Evolutionary conservation across 2,888 invertebrate genomes (phyloP), one percentile per base, ranked within the genome.

Genomic region (Ellobium chinense): DNA sequence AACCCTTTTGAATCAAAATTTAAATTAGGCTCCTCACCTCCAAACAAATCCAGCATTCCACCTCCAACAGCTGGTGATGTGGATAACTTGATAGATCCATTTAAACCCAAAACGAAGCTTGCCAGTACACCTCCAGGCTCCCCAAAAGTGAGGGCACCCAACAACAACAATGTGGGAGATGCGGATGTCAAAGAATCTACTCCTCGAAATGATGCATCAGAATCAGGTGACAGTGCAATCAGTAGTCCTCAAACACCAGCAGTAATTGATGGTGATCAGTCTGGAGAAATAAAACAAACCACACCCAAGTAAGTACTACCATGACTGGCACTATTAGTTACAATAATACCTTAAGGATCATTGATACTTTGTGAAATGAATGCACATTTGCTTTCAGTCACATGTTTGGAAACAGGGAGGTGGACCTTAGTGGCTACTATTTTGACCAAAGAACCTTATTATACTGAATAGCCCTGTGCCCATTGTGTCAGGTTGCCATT

Each of bases 1-100:
- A 89, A 92, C 75, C 91, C 91, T 5, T 91, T 91, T 85, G 81
- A 85, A 62, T 83, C 88, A n/a, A 89, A 86, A 75, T 68, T 72
- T 34, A 87, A 87, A 62, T 39, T 90, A 56, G 84, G 83, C 18
- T 80, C 80, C n/a, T 90, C 90, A 37, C 89, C 90, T 39, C 73
- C 81, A 37, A 70, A 27, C 18, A 31, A 27, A 21, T 21, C 68
- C 0, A 14, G 46, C 21, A 5, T 21, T 21, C 29, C 70, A 1
- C 66, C 31, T 14, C 5, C 34, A 5, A 1, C 24, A 58, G 1
- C 36, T n/a, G n/a, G 31, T 65, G 31, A n/a, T 31, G 36, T 58
- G 39, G 54, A 27, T 37, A 39, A 58, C 21, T 34, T 14, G 31
- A 37, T 63, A 36, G 77, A 83, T 46, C 83, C 83, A 70, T 83